Base-by-base conservation (phyloP, 2,113 vertebrate species). In the Pelmatolapia mariae region DNA sequence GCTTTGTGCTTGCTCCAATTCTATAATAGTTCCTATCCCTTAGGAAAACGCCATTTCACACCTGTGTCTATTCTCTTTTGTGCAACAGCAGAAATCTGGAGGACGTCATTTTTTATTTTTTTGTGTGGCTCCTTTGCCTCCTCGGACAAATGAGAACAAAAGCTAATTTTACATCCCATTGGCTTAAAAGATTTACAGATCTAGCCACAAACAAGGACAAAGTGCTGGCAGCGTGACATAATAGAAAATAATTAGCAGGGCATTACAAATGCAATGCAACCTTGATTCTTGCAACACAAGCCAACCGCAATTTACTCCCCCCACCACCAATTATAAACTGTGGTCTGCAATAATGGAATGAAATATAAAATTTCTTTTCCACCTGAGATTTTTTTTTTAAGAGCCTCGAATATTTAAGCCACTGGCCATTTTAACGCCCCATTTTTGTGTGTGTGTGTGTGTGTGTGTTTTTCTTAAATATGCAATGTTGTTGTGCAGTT, bases 151-250 rank as follows among this genome's bases (percentile, higher is more conserved):
- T 76, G 71, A 87, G 59, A 76, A 87, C 38, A 73, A 84, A 31
- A 85, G 73, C 91, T 92, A 80, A 90, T 90, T 93, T 91, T 87
- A 87, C 82, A 84, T 87, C 79, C 73, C 50, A 52, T 81, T 90
- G 79, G 80, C 56, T 92, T 90, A 79, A 93, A 93, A 94, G 80
- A 87, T 90, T 92, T 93, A 91, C 66, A 87, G 66, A 92, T 89
- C 57, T 83, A 63, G 87, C 88, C 85, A 90, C 82, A 94, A 93
- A 92, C 83, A 85, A 87, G 87, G 73, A 89, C 87, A 92, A 91
- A 91, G 87, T 89, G 76, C 81, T 52, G 43, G 24, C 45, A 89
- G 59, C 53, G 50, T 89, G 84, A 91, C 68, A 87, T 40, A 89
- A 84, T 83, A 87, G 56, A 82, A 87, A 91, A 89, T 92, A 91